Conservation (phyloP, 2,113 vertebrate species). For the Xerus inauris region DNA sequence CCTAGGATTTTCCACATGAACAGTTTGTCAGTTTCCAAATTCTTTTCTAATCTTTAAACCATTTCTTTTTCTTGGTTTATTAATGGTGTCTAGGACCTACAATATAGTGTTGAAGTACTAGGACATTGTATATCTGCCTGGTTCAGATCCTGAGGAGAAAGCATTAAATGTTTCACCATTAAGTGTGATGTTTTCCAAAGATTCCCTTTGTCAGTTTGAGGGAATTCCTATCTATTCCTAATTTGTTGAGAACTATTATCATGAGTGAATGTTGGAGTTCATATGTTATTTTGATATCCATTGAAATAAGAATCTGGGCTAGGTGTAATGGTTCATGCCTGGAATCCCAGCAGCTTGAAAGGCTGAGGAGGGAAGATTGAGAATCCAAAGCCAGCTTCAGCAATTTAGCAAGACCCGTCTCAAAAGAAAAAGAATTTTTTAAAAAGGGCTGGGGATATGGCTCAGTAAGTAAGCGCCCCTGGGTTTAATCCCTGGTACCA, state of each 20-base stretch:
- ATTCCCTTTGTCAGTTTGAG: conserved; percentile 26
- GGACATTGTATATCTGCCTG: neutral
- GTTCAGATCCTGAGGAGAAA: conserved; percentile 30
- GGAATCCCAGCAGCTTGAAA: no score
- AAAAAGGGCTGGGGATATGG: no score
- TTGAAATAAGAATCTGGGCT: neutral
- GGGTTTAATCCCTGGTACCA: no score
- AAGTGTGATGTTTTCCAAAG: conserved; percentile 5
- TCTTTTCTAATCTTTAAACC: conserved; percentile 23
- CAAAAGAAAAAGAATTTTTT: no score
- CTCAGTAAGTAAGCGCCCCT: no score
- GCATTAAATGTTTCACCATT: conserved; percentile 9
- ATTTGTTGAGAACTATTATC: conserved; percentile 56
- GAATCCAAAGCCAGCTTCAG: no score
- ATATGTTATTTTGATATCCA: neutral
- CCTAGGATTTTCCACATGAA: conserved; percentile 43
- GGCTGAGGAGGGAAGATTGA: no score
- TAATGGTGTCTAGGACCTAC: neutral
- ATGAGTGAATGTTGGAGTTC: conserved; percentile 40
- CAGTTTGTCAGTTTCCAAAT: conserved; percentile 6
- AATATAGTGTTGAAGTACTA: neutral
- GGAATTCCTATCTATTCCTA: conserved; percentile 18
- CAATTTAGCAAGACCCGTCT: no score
- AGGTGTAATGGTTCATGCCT: no score
- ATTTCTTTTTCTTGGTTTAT: neutral